phyloP scores from a whole-genome alignment of 1,140 invertebrate genomes.

The Drosophila nikananu region DNA sequence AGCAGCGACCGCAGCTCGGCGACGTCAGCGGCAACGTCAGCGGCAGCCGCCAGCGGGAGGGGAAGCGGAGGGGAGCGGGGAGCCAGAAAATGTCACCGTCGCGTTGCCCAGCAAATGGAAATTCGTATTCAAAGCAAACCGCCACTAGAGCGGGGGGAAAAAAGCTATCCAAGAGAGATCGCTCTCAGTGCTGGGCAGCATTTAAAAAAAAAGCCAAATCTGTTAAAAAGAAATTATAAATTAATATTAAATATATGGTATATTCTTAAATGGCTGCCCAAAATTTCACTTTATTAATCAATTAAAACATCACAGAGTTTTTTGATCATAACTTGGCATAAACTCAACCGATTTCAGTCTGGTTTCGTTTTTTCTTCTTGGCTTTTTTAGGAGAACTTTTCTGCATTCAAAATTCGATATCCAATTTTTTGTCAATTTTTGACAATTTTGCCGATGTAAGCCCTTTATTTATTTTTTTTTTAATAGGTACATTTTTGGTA shows the following conservation, averaged over 20 bases:
- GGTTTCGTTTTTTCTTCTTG: too few species aligned
- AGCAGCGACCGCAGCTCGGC: conserved; percentile 26
- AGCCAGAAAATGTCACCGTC: conserved; percentile 60
- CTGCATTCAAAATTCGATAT: too few species aligned
- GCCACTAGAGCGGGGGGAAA: background rate
- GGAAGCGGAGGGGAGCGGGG: background rate
- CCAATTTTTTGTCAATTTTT: too few species aligned
- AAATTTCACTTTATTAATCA: too few species aligned
- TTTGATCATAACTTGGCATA: too few species aligned
- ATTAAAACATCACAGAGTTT: too few species aligned
- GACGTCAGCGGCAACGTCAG: conserved; percentile 37
- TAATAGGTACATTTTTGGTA: too few species aligned
- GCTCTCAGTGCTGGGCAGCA: conserved; percentile 1
- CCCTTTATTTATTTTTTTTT: too few species aligned
- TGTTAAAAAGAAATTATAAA: background rate
- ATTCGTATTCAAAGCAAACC: conserved; percentile 29
- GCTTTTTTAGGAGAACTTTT: too few species aligned
- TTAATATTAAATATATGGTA: background rate
- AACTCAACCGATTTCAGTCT: too few species aligned
- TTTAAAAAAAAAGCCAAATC: background rate
- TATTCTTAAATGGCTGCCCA: too few species aligned
- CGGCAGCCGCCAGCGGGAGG: conserved; percentile 7
- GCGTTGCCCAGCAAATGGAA: conserved; percentile 30
- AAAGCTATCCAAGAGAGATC: conserved; percentile 6
- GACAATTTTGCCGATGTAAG: too few species aligned